Conservation (phyloP, 2,797 vertebrate species). For the Anas bahamensis region DNA sequence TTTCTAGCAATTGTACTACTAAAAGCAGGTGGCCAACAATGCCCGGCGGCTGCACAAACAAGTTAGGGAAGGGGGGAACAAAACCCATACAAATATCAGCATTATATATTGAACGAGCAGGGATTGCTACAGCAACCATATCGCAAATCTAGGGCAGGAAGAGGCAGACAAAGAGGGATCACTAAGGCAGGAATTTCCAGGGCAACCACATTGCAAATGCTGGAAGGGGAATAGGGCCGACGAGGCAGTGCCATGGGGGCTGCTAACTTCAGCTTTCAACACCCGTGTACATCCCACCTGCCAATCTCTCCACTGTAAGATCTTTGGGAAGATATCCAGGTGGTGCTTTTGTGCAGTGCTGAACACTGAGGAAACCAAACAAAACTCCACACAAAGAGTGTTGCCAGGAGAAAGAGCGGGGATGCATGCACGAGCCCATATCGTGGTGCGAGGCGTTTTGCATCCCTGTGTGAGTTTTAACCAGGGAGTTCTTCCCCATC, state of each 20-base stretch:
- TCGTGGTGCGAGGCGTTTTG: rapidly evolving
- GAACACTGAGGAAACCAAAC: not conserved
- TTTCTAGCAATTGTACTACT: rapidly evolving
- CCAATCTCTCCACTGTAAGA: not conserved
- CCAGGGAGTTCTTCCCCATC: no score
- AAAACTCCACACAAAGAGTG: not conserved
- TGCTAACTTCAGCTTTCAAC: not conserved
- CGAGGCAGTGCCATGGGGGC: not conserved
- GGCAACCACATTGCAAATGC: rapidly evolving
- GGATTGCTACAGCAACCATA: not conserved
- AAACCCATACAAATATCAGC: not conserved
- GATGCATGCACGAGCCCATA: rapidly evolving
- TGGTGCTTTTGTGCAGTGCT: not conserved
- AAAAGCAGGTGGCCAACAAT: not conserved
- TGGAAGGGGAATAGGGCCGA: not conserved
- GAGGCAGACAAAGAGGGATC: not conserved
- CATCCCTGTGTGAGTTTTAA: not conserved
- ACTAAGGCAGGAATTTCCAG: not conserved
- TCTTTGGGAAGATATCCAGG: not conserved
- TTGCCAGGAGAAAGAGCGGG: not conserved
- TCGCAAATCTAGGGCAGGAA: not conserved
- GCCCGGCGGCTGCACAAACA: not conserved
- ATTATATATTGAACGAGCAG: not conserved
- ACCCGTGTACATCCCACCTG: no score
- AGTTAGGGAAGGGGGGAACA: not conserved